These are phyloP conservation scores for Periophthalmodon schlosseri DNA, from an alignment of 2,113 vertebrate genomes.

Conservation along the genomic window DNA sequence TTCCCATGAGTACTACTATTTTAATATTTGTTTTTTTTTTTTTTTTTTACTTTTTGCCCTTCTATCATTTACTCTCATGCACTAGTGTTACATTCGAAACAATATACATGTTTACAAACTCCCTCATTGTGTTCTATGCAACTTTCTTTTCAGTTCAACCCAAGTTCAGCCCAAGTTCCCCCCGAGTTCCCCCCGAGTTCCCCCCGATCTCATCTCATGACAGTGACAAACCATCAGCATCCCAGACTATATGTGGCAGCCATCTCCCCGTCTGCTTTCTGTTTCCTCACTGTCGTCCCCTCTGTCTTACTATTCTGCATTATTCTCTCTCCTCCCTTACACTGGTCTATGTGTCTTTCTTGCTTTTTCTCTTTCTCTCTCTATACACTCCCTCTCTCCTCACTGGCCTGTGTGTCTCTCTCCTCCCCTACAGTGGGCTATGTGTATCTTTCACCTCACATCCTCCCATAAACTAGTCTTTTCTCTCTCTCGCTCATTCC, in stretches of 20 bases:
- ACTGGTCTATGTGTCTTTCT: too few relatives aligned
- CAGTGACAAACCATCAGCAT: slow-evolving; percentile 8
- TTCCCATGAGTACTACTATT: not conserved
- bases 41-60: not conserved
- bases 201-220: not conserved
- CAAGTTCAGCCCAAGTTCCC: not conserved
- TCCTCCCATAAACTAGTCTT: too few relatives aligned
- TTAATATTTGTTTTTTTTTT: not conserved
- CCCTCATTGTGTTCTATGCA: not conserved
- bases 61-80: not conserved
- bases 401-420: not conserved
- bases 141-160: not conserved
- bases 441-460: too few relatives aligned
- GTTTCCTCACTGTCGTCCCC: too few relatives aligned
- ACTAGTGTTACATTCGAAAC: not conserved
- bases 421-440: too few relatives aligned
- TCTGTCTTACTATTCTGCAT: not conserved
- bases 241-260: not conserved
- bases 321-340: too few relatives aligned
- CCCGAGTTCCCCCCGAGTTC: not conserved
- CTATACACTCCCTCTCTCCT: too few relatives aligned
- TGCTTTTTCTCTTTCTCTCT: too few relatives aligned
- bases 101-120: not conserved
- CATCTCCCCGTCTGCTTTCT: too few relatives aligned
- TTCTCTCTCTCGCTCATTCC: too few relatives aligned